phyloP scores from a whole-genome alignment of 2,113 vertebrate genomes.

The Chaetodon auriga region DNA sequence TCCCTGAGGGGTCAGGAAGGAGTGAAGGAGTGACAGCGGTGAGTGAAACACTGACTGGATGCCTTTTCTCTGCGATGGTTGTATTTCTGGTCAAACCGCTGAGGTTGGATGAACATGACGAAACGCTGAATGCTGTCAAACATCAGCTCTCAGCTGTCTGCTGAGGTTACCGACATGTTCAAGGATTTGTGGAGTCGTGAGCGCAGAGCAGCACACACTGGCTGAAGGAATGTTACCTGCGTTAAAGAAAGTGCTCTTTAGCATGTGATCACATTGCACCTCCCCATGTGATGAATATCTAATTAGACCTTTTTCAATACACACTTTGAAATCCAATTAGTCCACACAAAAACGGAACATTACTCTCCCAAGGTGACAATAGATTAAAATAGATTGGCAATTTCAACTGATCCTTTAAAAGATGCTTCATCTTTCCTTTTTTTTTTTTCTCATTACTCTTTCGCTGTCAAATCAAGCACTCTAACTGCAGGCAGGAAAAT shows the following conservation, averaged over 20 bases:
- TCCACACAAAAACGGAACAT: slow-evolving; percentile 68
- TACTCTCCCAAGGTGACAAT: slow-evolving; percentile 75
- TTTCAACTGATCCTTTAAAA: slow-evolving; percentile 74
- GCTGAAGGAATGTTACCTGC: slow-evolving; percentile 55
- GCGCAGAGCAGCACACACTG: neutral
- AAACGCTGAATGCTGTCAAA: slow-evolving; percentile 39
- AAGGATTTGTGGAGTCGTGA: slow-evolving; percentile 16
- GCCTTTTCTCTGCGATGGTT: slow-evolving; percentile 10
- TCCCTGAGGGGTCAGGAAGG: slow-evolving; percentile 43
- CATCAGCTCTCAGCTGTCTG: slow-evolving; percentile 4
- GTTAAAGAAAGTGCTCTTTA: slow-evolving; percentile 50
- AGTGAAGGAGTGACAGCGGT: slow-evolving; percentile 55
- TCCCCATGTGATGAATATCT: slow-evolving; percentile 80
- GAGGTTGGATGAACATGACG: slow-evolving; percentile 22
- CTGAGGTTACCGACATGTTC: slow-evolving; percentile 3
- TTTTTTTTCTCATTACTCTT: slow-evolving; percentile 64
- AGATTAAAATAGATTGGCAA: slow-evolving; percentile 81
- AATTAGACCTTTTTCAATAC: slow-evolving; percentile 80
- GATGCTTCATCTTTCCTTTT: slow-evolving; percentile 62
- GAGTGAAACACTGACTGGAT: slow-evolving; percentile 14
- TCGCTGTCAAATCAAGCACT: slow-evolving; percentile 65
- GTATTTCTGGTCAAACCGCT: slow-evolving; percentile 14
- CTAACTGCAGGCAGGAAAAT: slow-evolving; percentile 42
- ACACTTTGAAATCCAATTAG: slow-evolving; percentile 79
- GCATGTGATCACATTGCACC: slow-evolving; percentile 46